Evolutionary conservation across 2,113 vertebrate species (phyloP), one percentile per base, ranked within the genome.

Genomic region (human (Homo sapiens)): DNA sequence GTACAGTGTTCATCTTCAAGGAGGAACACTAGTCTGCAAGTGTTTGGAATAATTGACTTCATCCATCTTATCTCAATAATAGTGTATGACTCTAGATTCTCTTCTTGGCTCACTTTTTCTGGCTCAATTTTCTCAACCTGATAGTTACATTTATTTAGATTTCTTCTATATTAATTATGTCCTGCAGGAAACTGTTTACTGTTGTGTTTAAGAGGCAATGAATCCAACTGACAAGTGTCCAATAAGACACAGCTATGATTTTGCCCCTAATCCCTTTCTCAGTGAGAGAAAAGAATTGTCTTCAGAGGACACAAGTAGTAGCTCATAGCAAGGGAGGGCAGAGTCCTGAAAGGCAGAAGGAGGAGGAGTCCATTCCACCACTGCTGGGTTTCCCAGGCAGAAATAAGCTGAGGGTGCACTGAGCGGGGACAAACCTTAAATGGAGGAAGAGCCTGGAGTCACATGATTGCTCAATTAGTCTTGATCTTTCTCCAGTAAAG

Each of bases 151-250:
- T 68, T 43, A 72, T 52, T 90, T 70, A 93, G 13, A 76, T 81
- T 66, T 85, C 3, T 85, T 87, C 35, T 89, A 45, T 59, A 59
- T 97, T 80, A 85, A 75, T 50, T 64, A 13, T 52, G 50, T 32
- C 12, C 17, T 57, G 6, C 8, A 83, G 85, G 55, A 78, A 90
- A 66, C 3, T 13, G 38, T 40, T 13, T 76, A 25, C 8, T 1
- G 23, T 35, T 32, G 8, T 38, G 23, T n/a, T 1, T 45, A 5
- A 76, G 18, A 94, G 18, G 8, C 43, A 79, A 12, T 3, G 35
- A 70, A 16, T 40, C 5, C 38, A 23, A 18, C 43, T 76, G 55
- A 17, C 27, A 72, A 22, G 8, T 8, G 10, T 38, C 23, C 25
- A 30, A 0, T 57, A 25, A n/a, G 38, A 78, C 1, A 11, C 22